Conservation (phyloP, 2,888 invertebrate genomes). For the Watsonalla cultraria region DNA sequence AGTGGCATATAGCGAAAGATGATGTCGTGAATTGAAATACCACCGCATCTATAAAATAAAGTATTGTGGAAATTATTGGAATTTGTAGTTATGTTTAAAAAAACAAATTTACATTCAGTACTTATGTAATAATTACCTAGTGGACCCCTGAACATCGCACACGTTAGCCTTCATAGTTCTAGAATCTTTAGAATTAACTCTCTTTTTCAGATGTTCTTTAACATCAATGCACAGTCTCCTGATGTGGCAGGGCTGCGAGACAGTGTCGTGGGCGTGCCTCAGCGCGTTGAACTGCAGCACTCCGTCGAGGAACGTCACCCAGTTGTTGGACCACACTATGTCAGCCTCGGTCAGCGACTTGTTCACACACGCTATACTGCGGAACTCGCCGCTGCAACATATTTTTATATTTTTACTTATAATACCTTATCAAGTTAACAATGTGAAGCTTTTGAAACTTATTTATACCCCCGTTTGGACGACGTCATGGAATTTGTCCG, state of each 20-base stretch:
- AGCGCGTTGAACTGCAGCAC: slow-evolving; percentile 87
- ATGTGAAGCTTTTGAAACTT: no score
- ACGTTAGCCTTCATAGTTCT: slow-evolving; percentile 22
- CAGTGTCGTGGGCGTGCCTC: slow-evolving; percentile 77
- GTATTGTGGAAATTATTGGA: neutral
- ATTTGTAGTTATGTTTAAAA: slow-evolving; percentile 9
- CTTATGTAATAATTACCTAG: neutral
- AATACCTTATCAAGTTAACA: neutral
- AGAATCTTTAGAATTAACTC: slow-evolving; percentile 8
- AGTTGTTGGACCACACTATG: slow-evolving; percentile 83
- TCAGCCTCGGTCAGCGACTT: slow-evolving; percentile 40
- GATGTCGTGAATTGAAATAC: no score
- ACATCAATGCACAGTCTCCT: slow-evolving; percentile 36
- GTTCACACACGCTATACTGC: slow-evolving; percentile 34
- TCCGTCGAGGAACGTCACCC: slow-evolving; percentile 89
- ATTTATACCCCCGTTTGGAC: no score
- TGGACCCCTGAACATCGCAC: slow-evolving; percentile 16
- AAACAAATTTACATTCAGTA: no score
- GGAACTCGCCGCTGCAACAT: slow-evolving; percentile 38
- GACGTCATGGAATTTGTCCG: no score
- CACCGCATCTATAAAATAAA: no score
- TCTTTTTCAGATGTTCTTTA: slow-evolving; percentile 19
- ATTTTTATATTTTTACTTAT: no score
- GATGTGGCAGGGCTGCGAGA: slow-evolving; percentile 79
- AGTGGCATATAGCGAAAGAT: no score